These are phyloP conservation scores for Solen grandis DNA, from an alignment of 1,140 invertebrate species.

Conservation along the genomic window DNA sequence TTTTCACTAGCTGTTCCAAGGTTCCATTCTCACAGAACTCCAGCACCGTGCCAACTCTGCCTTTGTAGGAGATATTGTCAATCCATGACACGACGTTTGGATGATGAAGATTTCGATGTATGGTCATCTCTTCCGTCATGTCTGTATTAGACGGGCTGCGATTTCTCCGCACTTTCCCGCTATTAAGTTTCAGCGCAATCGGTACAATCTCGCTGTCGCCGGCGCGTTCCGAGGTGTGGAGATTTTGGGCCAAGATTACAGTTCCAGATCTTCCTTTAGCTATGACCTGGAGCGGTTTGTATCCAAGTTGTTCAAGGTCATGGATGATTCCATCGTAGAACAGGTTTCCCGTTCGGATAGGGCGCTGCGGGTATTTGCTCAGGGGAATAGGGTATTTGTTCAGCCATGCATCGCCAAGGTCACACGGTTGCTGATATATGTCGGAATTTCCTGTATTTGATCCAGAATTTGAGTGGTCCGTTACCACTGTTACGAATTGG, in stretches of 20 bases:
- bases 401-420: slow-evolving; percentile 66
- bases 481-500: slow-evolving; percentile 62
- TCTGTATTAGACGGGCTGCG: slow-evolving; percentile 32
- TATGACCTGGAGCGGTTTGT: slow-evolving; percentile 65
- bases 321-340: slow-evolving; percentile 66
- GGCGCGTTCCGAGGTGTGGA: slow-evolving; percentile 44
- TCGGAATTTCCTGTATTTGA: slow-evolving; percentile 35
- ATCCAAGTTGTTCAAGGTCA: slow-evolving; percentile 64
- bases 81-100: slow-evolving; percentile 68
- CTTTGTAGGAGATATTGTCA: slow-evolving; percentile 63
- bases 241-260: slow-evolving; percentile 64
- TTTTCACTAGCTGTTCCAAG: slow-evolving; percentile 66
- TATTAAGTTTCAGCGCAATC: slow-evolving; percentile 65
- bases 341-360: slow-evolving; percentile 66
- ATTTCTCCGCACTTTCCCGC: slow-evolving; percentile 55
- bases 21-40: slow-evolving; percentile 75
- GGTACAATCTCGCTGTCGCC: slow-evolving; percentile 62
- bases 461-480: slow-evolving; percentile 43
- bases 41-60: slow-evolving; percentile 65
- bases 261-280: slow-evolving; percentile 60
- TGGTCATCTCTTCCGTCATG: slow-evolving; percentile 66
- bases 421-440: slow-evolving; percentile 59
- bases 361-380: slow-evolving; percentile 60
- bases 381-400: slow-evolving; percentile 66
- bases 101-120: slow-evolving; percentile 68